Evolutionary conservation across 2,797 vertebrate species (phyloP).

Genomic region (Bothrops alternatus): DNA sequence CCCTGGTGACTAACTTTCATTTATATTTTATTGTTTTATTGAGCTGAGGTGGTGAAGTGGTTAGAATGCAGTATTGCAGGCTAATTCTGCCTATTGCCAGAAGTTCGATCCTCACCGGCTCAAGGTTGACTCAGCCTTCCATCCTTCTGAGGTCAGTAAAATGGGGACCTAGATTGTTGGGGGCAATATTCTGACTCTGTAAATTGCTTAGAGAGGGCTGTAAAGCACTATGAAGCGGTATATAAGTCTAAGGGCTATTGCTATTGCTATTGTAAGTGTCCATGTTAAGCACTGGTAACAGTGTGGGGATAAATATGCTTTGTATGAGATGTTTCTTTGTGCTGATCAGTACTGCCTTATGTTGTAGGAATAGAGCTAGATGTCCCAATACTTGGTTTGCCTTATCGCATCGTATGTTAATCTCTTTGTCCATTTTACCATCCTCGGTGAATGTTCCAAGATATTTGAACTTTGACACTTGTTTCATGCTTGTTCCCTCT

Average conservation of each 20-base stretch:
- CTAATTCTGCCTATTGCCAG: no score
- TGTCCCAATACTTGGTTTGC: background rate
- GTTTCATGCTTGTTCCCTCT: background rate
- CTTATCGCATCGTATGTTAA: background rate
- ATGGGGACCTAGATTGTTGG: no score
- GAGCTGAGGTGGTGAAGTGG: no score
- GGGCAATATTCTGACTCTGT: no score
- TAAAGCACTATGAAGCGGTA: no score
- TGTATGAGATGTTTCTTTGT: background rate
- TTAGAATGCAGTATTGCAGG: no score
- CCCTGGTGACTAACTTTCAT: background rate
- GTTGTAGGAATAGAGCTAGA: background rate
- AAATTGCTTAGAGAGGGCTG: no score
- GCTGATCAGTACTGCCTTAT: background rate
- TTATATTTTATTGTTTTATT: background rate
- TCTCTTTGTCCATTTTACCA: background rate
- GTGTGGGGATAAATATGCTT: background rate
- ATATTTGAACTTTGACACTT: background rate
- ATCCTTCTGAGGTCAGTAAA: no score
- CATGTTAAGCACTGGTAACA: background rate
- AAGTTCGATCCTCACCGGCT: no score
- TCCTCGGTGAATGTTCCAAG: background rate
- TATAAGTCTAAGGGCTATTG: no score
- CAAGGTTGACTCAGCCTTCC: no score
- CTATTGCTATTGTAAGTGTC: background rate